A percentile compares a stretch with the other conserved stretches of the same genome.
Conservation (phyloP, 2,888 invertebrate species). For the Ophraella communa region DNA sequence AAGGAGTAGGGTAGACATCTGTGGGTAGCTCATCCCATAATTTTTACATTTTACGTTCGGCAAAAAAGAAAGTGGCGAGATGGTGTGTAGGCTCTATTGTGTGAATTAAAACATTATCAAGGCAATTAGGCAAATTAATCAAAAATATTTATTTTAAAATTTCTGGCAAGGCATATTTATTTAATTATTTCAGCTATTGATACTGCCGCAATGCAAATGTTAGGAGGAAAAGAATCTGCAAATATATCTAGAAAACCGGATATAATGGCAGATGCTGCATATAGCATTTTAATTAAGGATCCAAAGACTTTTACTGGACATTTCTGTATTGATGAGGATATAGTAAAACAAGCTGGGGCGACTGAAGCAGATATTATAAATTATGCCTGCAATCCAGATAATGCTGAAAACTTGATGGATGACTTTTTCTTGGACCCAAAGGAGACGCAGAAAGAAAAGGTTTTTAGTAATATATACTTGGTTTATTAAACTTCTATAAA, state of each 20-base stretch:
- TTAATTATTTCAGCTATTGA: slow-evolving; percentile 72
- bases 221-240: slow-evolving; percentile 56
- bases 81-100: no score
- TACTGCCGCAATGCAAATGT: slow-evolving; percentile 92
- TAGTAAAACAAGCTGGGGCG: slow-evolving; percentile 79
- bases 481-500: no score
- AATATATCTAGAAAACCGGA: slow-evolving; percentile 78
- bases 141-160: neutral
- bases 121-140: neutral
- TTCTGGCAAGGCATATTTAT: slow-evolving; percentile 1
- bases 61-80: no score
- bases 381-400: slow-evolving; percentile 82
- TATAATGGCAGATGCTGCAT: slow-evolving; percentile 90
- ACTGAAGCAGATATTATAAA: slow-evolving; percentile 73
- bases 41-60: no score
- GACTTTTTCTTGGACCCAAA: slow-evolving; percentile 84
- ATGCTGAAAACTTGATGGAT: slow-evolving; percentile 70
- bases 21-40: no score
- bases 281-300: slow-evolving; percentile 79
- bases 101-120: no score
- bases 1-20: no score
- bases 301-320: slow-evolving; percentile 83
- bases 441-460: slow-evolving; percentile 18
- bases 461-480: neutral
- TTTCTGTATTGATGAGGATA: slow-evolving; percentile 91